phyloP scores from a whole-genome alignment of 2,113 vertebrate genomes.

The Caloenas nicobarica region DNA sequence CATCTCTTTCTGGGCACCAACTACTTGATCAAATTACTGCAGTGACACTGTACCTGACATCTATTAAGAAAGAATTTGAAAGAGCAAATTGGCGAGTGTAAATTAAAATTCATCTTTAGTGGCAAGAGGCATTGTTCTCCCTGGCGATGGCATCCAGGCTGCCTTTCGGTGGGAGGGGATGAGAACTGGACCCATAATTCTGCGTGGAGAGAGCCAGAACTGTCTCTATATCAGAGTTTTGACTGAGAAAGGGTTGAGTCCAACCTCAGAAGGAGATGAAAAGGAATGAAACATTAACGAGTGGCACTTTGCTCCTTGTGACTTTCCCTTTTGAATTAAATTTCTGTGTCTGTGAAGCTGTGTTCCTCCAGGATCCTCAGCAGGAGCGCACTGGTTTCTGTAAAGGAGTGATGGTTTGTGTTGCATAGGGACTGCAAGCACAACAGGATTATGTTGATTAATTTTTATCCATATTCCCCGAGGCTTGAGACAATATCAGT shows the following conservation, averaged over 20 bases:
- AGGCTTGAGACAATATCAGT: neutral
- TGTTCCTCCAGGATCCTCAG: neutral
- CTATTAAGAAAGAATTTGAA: neutral
- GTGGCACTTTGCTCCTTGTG: neutral
- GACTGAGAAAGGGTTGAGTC: neutral
- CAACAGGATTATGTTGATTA: neutral
- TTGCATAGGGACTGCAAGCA: neutral
- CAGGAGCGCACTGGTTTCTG: neutral
- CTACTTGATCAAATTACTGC: neutral
- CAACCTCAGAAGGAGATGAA: neutral
- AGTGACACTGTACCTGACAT: neutral
- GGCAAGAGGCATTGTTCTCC: neutral
- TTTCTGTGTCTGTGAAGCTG: neutral
- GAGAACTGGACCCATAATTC: neutral
- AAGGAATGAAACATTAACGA: too few species aligned
- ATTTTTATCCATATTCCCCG: neutral
- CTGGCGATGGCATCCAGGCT: neutral
- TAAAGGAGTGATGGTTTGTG: neutral
- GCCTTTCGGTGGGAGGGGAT: neutral
- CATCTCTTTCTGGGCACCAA: neutral
- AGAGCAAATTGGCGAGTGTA: neutral
- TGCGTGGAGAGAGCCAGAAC: neutral
- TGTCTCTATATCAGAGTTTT: neutral
- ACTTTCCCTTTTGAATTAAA: neutral
- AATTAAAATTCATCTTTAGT: neutral